Evolutionary conservation across 1,140 invertebrate genomes (phyloP).

Genomic region (Trachymyrmex cornetzi): DNA sequence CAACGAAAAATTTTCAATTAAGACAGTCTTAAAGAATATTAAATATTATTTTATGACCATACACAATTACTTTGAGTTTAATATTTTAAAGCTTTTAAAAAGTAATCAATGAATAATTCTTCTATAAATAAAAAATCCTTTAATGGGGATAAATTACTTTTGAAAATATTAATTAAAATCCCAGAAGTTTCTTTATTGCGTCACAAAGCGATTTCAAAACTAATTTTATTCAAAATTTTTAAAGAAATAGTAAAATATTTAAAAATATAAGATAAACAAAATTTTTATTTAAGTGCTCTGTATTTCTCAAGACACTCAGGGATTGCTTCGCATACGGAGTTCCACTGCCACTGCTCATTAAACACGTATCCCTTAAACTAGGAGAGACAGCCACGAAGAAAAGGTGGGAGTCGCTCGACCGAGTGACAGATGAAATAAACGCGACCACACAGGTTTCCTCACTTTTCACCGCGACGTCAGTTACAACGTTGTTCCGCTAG

Average conservation of each 20-base stretch:
- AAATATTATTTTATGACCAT: neutral
- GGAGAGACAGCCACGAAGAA: slow-evolving; percentile 59
- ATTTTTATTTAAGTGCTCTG: neutral
- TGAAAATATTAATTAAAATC: neutral
- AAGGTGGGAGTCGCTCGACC: slow-evolving; percentile 17
- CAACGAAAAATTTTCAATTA: neutral
- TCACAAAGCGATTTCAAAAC: too few relatives aligned
- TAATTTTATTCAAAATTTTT: neutral
- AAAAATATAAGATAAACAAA: neutral
- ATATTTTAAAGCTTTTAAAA: slow-evolving; percentile 20
- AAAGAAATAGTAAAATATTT: neutral
- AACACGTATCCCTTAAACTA: slow-evolving; percentile 41
- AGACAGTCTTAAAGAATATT: neutral
- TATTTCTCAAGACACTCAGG: neutral
- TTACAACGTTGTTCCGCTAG: slow-evolving; percentile 75
- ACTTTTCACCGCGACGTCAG: slow-evolving; percentile 74
- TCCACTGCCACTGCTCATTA: slow-evolving; percentile 18
- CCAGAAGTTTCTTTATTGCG: neutral
- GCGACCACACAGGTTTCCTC: slow-evolving; percentile 62
- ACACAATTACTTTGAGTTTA: neutral
- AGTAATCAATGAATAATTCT: neutral
- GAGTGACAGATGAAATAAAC: slow-evolving; percentile 70
- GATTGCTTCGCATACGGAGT: neutral
- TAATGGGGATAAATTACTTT: slow-evolving; percentile 12
- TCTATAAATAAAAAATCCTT: neutral